A percentile compares a stretch with the other conserved stretches of the same genome.
Evolutionary conservation across 2,113 vertebrate genomes (phyloP).

Genomic region (Amazona guildingii): DNA sequence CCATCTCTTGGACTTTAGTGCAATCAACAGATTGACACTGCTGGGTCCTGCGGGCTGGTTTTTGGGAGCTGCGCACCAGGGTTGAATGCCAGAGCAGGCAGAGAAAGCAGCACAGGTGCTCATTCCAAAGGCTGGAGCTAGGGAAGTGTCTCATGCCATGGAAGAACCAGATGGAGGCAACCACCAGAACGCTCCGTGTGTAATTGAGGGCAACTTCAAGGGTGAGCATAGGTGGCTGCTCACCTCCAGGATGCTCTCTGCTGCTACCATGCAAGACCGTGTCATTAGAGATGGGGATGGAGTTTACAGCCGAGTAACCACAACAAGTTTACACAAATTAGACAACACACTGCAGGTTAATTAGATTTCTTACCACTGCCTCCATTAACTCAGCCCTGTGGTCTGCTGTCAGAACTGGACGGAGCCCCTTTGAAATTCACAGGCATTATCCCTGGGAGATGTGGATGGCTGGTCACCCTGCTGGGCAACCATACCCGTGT

Average conservation of each 20-base stretch:
- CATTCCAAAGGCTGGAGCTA: neutral
- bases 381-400: constrained; percentile 12
- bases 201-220: constrained; percentile 62
- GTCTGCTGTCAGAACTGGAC: neutral
- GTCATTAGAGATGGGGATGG: constrained; percentile 24
- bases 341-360: constrained; percentile 57
- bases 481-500: neutral
- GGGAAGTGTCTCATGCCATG: neutral
- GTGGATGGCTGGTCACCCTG: too few species aligned
- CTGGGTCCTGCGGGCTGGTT: constrained; percentile 17
- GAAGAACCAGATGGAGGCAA: constrained; percentile 57
- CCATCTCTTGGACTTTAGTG: neutral
- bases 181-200: neutral
- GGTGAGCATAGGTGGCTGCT: constrained; percentile 8
- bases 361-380: constrained; percentile 32
- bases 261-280: neutral
- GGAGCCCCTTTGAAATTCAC: neutral
- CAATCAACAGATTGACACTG: constrained; percentile 43
- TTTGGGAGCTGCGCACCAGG: neutral
- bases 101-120: neutral
- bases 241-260: neutral
- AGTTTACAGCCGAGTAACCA: constrained; percentile 56
- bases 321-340: constrained; percentile 63
- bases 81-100: constrained; percentile 13
- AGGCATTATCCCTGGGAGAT: neutral